Evolutionary conservation across 2,797 vertebrate genomes (phyloP).

Genomic region (Clarias platycephalus): DNA sequence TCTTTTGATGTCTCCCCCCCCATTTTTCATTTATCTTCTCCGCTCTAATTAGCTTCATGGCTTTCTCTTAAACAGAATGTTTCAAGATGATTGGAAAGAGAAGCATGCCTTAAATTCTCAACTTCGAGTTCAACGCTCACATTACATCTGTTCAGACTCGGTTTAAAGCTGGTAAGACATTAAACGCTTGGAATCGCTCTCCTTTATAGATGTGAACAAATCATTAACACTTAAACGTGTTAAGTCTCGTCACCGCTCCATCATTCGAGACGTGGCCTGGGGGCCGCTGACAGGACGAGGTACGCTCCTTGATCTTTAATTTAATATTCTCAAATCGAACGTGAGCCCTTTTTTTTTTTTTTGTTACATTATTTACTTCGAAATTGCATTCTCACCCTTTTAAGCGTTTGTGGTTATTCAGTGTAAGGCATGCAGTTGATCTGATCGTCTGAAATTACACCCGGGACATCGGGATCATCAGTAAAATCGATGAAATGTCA

Average conservation of each 20-base stretch:
- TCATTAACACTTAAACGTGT: neutral
- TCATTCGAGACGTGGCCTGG: neutral
- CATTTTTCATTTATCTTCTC: neutral
- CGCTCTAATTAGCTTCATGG: neutral
- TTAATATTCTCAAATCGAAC: neutral
- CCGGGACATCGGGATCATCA: neutral
- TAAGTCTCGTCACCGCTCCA: neutral
- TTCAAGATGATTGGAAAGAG: neutral
- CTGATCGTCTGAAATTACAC: neutral
- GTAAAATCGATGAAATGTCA: neutral
- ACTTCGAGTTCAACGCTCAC: neutral
- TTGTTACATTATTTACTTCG: neutral
- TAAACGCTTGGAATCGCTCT: too few relatives aligned
- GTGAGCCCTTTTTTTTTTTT: neutral
- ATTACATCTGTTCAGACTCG: neutral
- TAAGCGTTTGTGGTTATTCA: neutral
- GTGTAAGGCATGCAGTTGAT: neutral
- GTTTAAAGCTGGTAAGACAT: neutral
- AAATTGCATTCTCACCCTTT: neutral
- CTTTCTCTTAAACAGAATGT: neutral
- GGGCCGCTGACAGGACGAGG: neutral
- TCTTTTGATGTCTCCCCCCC: neutral
- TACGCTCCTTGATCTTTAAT: neutral
- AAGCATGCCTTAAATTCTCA: neutral
- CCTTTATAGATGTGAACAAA: neutral